Percentiles rank a stretch among this genome's conserved stretches.
These are phyloP conservation scores for Xestia rhomboidea DNA, from an alignment of 2,888 invertebrate species.

Conservation along the genomic window DNA sequence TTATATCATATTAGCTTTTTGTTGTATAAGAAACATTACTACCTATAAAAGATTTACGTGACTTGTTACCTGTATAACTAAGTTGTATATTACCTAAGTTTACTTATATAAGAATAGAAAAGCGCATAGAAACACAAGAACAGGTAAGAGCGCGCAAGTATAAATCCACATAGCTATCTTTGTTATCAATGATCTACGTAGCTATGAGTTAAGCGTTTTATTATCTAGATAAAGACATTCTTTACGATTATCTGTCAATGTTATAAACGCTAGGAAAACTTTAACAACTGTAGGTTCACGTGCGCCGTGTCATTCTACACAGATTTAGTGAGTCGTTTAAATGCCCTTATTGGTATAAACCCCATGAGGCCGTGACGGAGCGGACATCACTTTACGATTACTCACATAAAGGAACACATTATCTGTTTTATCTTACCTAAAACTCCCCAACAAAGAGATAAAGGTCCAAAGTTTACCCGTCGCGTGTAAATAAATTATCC, in stretches of 20 bases:
- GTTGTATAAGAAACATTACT: neutral
- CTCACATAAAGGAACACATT: constrained; percentile 86
- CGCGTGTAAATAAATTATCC: constrained; percentile 88
- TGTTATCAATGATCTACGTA: constrained; percentile 70
- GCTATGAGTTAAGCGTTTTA: constrained; percentile 69
- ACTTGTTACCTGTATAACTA: neutral
- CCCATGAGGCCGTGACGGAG: constrained; percentile 81
- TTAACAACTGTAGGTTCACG: constrained; percentile 61
- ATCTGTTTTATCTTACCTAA: constrained; percentile 88
- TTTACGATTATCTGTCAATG: constrained; percentile 73
- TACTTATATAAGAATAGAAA: constrained; percentile 20
- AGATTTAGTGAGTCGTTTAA: constrained; percentile 57
- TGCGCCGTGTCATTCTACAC: constrained; percentile 54
- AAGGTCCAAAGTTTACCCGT: constrained; percentile 84
- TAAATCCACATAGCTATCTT: constrained; percentile 67
- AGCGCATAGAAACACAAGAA: constrained; percentile 24
- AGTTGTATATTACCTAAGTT: constrained; percentile 12
- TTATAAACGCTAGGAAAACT: constrained; percentile 67
- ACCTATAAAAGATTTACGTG: constrained; percentile 2
- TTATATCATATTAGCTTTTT: neutral
- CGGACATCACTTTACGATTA: constrained; percentile 83
- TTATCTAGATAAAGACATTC: constrained; percentile 74
- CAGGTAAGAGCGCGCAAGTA: constrained; percentile 58
- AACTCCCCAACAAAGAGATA: constrained; percentile 87
- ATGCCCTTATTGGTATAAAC: constrained; percentile 67